These are phyloP conservation scores for Paralichthys olivaceus DNA, from an alignment of 2,113 vertebrate genomes.

Conservation along the genomic window DNA sequence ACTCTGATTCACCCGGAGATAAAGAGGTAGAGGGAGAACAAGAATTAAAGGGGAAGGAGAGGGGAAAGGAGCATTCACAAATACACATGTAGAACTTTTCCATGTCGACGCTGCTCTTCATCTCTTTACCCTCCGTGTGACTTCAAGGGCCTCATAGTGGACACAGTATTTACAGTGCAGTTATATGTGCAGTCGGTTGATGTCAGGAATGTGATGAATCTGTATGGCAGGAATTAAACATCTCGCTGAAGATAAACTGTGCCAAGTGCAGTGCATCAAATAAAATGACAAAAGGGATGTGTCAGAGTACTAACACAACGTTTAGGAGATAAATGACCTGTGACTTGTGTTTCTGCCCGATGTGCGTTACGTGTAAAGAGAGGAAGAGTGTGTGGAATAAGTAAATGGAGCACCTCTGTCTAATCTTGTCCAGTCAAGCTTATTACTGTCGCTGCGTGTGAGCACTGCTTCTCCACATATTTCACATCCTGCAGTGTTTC, in stretches of 20 bases:
- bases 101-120: slow-evolving; percentile 18
- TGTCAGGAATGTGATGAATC: not conserved
- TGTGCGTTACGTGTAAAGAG: not conserved
- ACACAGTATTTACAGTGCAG: not conserved
- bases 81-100: slow-evolving; percentile 53
- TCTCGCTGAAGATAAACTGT: not conserved
- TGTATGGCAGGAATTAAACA: not conserved
- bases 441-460: slow-evolving; percentile 16
- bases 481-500: slow-evolving; percentile 43
- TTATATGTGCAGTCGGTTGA: no score
- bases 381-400: not conserved
- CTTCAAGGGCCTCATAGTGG: not conserved
- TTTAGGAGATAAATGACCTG: not conserved
- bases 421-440: slow-evolving; percentile 31
- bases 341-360: not conserved
- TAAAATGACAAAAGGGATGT: not conserved
- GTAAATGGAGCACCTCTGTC: slow-evolving; percentile 21
- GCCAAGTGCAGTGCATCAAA: not conserved
- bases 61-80: slow-evolving; percentile 56
- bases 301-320: not conserved
- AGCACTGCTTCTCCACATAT: slow-evolving; percentile 26
- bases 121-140: slow-evolving; percentile 15
- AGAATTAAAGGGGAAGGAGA: slow-evolving; percentile 25
- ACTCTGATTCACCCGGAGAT: slow-evolving; percentile 70
- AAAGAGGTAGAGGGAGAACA: slow-evolving; percentile 58